These are phyloP conservation scores for Heloderma charlesbogerti DNA, from an alignment of 2,113 vertebrate genomes.

Conservation along the genomic window DNA sequence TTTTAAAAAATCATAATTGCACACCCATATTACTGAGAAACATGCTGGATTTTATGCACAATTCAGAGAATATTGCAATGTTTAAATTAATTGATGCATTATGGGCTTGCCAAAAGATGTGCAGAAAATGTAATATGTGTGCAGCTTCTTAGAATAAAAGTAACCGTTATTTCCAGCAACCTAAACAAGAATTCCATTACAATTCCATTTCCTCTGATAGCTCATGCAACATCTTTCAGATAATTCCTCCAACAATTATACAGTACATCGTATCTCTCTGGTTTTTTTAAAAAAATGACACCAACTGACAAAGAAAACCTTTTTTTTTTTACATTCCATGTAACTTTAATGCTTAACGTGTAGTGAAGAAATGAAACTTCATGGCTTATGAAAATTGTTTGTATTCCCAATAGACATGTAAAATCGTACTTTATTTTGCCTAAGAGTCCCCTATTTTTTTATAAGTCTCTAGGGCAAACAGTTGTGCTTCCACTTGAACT, in stretches of 20 bases:
- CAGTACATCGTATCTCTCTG: slow-evolving; percentile 20
- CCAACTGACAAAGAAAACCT: slow-evolving; percentile 60
- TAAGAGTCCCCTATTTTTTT: slow-evolving; percentile 36
- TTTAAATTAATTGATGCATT: slow-evolving; percentile 65
- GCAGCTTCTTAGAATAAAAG: slow-evolving; percentile 65
- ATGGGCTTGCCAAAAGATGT: slow-evolving; percentile 65
- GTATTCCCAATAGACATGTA: slow-evolving; percentile 41
- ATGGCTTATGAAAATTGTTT: slow-evolving; percentile 26
- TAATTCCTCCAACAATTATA: slow-evolving; percentile 38
- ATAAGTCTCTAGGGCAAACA: slow-evolving; percentile 50
- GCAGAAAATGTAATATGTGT: slow-evolving; percentile 53
- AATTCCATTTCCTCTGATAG: slow-evolving; percentile 71
- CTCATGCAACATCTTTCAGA: slow-evolving; percentile 59
- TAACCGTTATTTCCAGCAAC: slow-evolving; percentile 60
- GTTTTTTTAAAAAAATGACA: slow-evolving; percentile 25
- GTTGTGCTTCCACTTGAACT: slow-evolving; percentile 30
- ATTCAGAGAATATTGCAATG: slow-evolving; percentile 3
- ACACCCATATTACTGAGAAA: slow-evolving; percentile 5
- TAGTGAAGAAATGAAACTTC: slow-evolving; percentile 51
- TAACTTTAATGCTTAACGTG: slow-evolving; percentile 46
- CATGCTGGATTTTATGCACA: slow-evolving; percentile 11
- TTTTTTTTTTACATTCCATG: slow-evolving; percentile 40
- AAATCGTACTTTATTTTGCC: slow-evolving; percentile 8
- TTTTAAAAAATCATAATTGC: background rate
- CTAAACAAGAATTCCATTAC: slow-evolving; percentile 71